A percentile compares a stretch with the other conserved stretches of the same genome.
Evolutionary conservation across 2,113 vertebrate species (phyloP).

Genomic region (Triplophysa rosa): DNA sequence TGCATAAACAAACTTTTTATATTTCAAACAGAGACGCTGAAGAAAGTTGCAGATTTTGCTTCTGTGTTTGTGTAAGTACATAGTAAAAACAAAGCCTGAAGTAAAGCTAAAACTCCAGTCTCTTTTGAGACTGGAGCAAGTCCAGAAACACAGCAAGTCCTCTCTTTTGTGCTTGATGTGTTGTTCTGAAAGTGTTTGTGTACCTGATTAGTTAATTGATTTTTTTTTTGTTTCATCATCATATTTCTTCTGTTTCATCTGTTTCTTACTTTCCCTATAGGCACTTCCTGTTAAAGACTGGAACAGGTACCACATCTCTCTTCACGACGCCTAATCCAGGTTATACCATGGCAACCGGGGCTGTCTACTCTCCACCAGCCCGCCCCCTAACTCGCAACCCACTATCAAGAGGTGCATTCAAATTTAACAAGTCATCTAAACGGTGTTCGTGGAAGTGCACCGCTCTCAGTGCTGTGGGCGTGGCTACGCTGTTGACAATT

Average conservation of each 20-base stretch:
- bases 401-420: slow-evolving; percentile 95
- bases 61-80: not conserved
- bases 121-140: no score
- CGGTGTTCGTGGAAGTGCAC: slow-evolving; percentile 99
- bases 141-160: not conserved
- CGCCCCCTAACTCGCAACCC: slow-evolving; percentile 93
- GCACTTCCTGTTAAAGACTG: slow-evolving; percentile 99
- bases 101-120: not conserved
- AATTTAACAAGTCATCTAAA: slow-evolving; percentile 97
- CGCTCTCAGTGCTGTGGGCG: slow-evolving; percentile 90
- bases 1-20: no score
- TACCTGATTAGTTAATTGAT: not conserved
- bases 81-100: no score
- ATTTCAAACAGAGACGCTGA: no score
- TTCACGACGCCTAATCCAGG: slow-evolving; percentile 94
- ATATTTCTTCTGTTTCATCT: no score
- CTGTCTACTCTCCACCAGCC: slow-evolving; percentile 96
- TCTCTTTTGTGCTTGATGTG: not conserved
- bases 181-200: slow-evolving; percentile 7
- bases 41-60: no score
- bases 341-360: slow-evolving; percentile 97
- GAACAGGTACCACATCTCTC: slow-evolving; percentile 95
- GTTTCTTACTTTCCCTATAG: slow-evolving; percentile 66
- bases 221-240: no score
- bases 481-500: slow-evolving; percentile 91